Evolutionary conservation across 2,113 vertebrate genomes (phyloP), one percentile per base, ranked within the genome.

Genomic region (Corydoras sp.): DNA sequence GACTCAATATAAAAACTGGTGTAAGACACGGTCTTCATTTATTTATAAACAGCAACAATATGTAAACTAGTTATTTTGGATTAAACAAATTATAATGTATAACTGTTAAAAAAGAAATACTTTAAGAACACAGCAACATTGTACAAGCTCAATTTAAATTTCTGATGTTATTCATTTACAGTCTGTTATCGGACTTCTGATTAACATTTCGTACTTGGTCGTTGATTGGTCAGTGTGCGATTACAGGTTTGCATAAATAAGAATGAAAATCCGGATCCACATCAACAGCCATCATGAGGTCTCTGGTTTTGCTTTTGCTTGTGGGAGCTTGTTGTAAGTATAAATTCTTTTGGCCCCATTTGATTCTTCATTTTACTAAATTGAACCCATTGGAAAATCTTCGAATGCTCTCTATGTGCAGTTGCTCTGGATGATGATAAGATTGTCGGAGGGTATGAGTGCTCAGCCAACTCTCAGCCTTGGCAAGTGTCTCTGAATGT

Each of bases 281-380:
- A 67, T 51, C 58, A 74, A 62, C 59, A 81, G 71, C 76, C 85
- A 85, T 68, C 80, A 89, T 89, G 86, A 86, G 66, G 79, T 88
- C 82, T 82, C 82, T 89, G 68, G 77, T 90, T 49, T 83, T 90
- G 0, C 29, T 87, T 83, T 83, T 89, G 84, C 85, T 89, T 76
- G 77, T 88, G n/a, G 83, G 85, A 80, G 85, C 84, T 66, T 84
- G 83, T 10, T 88, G 89, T 88, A 58, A 86, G 87, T 77, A 53
- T 59, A 13, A 61, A 7, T 3, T 1, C 24, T 12, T 49, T 69
- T 1, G 14, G n/a, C 29, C 11, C 7, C 2, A 0, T 9, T 7
- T 58, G 24, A 49, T n/a, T 56, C 13, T 7, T 13, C 3, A 56
- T 13, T 14, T 3, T 29, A 29, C 3, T 0, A 1, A 14, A 15